These are phyloP conservation scores for Macrochelys suwanniensis DNA, from an alignment of 2,797 vertebrate species.

Conservation along the genomic window DNA sequence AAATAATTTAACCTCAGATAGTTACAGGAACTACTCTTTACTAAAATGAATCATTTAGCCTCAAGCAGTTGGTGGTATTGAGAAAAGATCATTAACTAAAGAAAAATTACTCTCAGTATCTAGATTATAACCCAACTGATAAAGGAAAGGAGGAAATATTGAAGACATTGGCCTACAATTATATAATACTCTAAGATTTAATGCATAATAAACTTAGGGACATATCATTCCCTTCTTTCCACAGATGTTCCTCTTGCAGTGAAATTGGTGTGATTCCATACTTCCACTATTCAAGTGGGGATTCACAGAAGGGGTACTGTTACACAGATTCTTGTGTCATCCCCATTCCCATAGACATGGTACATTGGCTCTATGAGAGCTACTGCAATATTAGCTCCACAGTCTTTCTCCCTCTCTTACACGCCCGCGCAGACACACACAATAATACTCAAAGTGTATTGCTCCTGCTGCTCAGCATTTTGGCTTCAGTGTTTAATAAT, in stretches of 20 bases:
- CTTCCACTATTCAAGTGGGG: background rate
- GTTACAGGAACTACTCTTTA: conserved; percentile 1
- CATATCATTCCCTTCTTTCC: background rate
- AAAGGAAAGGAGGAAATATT: conserved; percentile 14
- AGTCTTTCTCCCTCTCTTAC: background rate
- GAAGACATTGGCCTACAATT: background rate
- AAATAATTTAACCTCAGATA: conserved; percentile 25
- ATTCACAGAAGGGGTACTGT: accelerated
- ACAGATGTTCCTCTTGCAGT: background rate
- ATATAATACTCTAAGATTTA: background rate
- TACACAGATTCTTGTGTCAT: background rate
- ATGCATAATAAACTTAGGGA: accelerated
- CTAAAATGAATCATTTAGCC: conserved; percentile 25
- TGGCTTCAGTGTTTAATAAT: background rate
- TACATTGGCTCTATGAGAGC: background rate
- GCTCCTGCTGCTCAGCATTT: background rate
- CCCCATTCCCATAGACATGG: background rate
- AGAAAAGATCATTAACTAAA: conserved; percentile 1
- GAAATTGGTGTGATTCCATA: background rate
- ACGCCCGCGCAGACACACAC: background rate
- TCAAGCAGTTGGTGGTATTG: conserved; percentile 19
- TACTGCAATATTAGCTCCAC: background rate
- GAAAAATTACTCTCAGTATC: conserved; percentile 22
- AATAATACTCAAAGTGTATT: background rate
- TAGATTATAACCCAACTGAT: background rate